Conservation (phyloP, 1,140 invertebrate genomes). For the Ylistrum balloti region DNA sequence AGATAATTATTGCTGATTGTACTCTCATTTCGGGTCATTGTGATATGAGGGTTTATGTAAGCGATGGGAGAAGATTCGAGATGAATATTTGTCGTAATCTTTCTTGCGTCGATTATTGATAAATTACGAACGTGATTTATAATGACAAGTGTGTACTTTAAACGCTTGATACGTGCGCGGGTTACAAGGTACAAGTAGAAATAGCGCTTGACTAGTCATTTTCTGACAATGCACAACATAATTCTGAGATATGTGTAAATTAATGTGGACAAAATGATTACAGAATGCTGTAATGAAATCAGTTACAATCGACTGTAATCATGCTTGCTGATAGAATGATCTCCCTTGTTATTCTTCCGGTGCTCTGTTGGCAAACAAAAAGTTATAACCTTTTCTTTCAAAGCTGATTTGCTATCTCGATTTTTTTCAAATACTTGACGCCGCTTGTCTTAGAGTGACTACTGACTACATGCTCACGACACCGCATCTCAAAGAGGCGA, state of each 20-base stretch:
- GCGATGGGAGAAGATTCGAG: neutral
- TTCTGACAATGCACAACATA: neutral
- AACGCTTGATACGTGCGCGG: neutral
- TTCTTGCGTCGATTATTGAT: neutral
- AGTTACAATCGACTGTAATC: too few species aligned
- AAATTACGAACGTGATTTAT: neutral
- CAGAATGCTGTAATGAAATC: neutral
- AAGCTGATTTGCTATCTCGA: too few species aligned
- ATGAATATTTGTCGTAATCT: neutral
- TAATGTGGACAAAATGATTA: neutral
- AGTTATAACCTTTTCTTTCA: too few species aligned
- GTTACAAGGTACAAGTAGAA: neutral
- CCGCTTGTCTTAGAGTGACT: too few species aligned
- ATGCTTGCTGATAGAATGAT: neutral
- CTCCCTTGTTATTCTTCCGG: neutral
- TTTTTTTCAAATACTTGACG: too few species aligned
- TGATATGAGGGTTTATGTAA: neutral
- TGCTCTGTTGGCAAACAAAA: too few species aligned
- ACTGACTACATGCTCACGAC: too few species aligned
- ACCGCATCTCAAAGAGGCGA: too few species aligned
- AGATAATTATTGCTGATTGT: neutral
- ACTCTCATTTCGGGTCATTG: neutral
- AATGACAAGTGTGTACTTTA: constrained; percentile 15
- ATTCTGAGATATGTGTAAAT: neutral
- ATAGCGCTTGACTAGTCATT: neutral